Conservation (phyloP, 2,888 invertebrate species). For the Rotaria sp. region DNA sequence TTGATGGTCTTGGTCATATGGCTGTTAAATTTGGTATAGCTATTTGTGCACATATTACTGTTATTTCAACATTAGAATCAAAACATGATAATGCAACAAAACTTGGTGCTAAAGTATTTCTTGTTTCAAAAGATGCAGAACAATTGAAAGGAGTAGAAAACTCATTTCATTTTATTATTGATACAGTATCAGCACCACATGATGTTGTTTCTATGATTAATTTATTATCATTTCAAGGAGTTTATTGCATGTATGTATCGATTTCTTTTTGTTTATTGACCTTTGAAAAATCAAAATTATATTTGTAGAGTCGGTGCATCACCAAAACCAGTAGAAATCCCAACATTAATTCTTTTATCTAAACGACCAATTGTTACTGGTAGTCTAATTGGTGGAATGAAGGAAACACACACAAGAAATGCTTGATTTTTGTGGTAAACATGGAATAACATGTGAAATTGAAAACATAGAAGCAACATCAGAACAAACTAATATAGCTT, state of each 20-base stretch:
- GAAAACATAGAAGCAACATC: background rate
- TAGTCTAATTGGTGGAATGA: background rate
- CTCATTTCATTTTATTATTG: background rate
- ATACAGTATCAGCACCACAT: background rate
- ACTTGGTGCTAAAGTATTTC: background rate
- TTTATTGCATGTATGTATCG: background rate
- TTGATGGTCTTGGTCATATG: background rate
- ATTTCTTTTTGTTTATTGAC: too few relatives aligned
- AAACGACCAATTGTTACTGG: background rate
- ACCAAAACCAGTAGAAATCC: background rate
- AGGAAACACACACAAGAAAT: conserved; percentile 23
- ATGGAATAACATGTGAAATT: background rate
- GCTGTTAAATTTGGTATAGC: background rate
- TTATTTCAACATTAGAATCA: background rate
- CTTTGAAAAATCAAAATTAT: background rate
- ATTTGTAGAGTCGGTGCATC: background rate
- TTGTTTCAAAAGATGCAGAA: background rate
- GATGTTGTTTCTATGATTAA: background rate
- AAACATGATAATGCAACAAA: background rate
- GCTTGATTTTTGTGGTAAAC: conserved; percentile 19
- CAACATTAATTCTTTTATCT: background rate
- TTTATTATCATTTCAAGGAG: background rate
- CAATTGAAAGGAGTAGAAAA: background rate
- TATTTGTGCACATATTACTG: background rate
- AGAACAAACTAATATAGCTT: background rate